phyloP scores from a whole-genome alignment of 2,797 vertebrate species.

The Lithobates sylvaticus region DNA sequence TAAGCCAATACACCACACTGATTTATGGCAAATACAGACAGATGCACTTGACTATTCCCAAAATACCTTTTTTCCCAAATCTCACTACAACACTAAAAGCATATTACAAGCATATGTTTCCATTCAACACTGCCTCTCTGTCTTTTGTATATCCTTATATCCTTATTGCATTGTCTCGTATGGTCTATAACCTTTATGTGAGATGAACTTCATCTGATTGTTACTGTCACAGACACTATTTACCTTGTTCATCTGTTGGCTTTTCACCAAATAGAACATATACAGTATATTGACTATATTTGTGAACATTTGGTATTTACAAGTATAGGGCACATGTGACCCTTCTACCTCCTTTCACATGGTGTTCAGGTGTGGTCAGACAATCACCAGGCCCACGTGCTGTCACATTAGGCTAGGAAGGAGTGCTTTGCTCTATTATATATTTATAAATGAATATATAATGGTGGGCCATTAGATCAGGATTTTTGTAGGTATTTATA shows the following conservation, averaged over 20 bases:
- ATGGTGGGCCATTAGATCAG: too few species aligned
- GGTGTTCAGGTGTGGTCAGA: too few species aligned
- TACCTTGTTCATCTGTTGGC: background rate
- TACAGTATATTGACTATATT: too few species aligned
- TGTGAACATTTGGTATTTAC: too few species aligned
- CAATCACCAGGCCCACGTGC: too few species aligned
- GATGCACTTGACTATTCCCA: constrained; percentile 16
- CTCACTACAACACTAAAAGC: background rate
- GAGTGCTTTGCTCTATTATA: too few species aligned
- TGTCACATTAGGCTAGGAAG: too few species aligned
- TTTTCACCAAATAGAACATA: background rate
- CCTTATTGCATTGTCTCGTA: background rate
- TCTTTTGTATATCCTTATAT: background rate
- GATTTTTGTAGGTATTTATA: too few species aligned
- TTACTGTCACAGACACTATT: background rate
- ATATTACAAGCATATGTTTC: constrained; percentile 21
- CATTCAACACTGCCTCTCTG: background rate
- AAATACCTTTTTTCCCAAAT: constrained; percentile 20
- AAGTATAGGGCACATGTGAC: too few species aligned
- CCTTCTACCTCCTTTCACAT: too few species aligned
- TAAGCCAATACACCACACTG: constrained; percentile 18
- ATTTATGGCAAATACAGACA: constrained; percentile 17
- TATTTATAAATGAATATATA: too few species aligned
- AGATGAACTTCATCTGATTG: background rate
- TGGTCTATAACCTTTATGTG: background rate